A percentile compares a stretch with the other conserved stretches of the same genome.
Evolutionary conservation across 2,797 vertebrate species (phyloP).

Genomic region (Champsocephalus gunnari): DNA sequence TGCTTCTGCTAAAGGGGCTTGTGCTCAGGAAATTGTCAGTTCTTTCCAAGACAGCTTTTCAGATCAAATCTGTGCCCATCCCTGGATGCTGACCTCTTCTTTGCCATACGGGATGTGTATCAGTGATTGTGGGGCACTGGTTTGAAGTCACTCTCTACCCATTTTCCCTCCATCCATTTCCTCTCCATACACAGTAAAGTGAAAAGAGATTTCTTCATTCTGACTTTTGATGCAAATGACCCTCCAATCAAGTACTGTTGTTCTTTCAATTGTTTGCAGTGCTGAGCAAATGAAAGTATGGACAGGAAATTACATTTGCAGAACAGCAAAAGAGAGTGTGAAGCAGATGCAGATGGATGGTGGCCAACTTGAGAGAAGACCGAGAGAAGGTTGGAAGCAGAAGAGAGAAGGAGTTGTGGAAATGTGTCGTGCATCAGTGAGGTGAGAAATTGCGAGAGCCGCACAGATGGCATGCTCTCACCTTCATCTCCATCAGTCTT

Average conservation of each 20-base stretch:
- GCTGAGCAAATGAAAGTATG: neutral
- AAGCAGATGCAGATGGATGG: constrained; percentile 35
- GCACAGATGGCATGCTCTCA: constrained; percentile 78
- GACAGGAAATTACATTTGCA: constrained; percentile 5
- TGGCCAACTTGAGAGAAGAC: constrained; percentile 42
- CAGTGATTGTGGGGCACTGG: constrained; percentile 51
- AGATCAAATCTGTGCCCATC: constrained; percentile 66
- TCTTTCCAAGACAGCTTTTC: constrained; percentile 57
- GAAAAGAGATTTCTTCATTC: constrained; percentile 57
- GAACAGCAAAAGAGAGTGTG: constrained; percentile 8
- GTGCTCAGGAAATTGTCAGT: constrained; percentile 54
- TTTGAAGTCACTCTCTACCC: constrained; percentile 59
- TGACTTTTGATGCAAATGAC: constrained; percentile 17
- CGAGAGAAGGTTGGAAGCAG: constrained; percentile 48
- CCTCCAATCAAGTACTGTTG: constrained; percentile 10
- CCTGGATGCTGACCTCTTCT: constrained; percentile 51
- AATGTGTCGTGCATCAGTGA: constrained; percentile 79
- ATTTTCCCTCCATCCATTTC: constrained; percentile 25
- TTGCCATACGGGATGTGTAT: constrained; percentile 66
- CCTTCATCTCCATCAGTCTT: constrained; percentile 79
- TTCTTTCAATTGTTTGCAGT: constrained; percentile 27
- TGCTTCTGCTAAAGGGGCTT: constrained; percentile 54
- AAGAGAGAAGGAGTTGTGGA: constrained; percentile 41
- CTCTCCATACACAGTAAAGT: constrained; percentile 37
- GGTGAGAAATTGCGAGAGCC: constrained; percentile 79